Conservation (phyloP, 2,797 vertebrate species). For the Diplodus puntazzo region DNA sequence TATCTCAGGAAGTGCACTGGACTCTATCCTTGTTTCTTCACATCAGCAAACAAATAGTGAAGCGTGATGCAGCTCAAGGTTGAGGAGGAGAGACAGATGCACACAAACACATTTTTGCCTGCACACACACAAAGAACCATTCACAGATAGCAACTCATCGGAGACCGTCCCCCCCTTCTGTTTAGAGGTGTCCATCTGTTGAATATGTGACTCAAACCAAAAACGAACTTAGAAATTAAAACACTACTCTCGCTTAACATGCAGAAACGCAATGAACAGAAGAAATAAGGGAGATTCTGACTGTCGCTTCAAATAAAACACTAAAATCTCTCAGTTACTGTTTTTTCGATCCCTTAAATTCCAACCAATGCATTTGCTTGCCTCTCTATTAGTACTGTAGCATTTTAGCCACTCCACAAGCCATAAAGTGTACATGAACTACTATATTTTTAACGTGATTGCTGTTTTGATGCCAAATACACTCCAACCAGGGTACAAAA, state of each 20-base stretch:
- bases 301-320: not conserved
- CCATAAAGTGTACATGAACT: not conserved
- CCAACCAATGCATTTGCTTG: not conserved
- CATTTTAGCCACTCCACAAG: not conserved
- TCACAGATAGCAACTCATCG: constrained; percentile 9
- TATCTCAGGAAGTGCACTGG: constrained; percentile 19
- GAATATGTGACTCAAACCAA: constrained; percentile 30
- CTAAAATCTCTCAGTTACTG: not conserved
- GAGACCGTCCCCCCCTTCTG: constrained; percentile 19
- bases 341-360: not conserved
- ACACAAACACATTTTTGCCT: constrained; percentile 24
- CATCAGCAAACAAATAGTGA: constrained; percentile 43
- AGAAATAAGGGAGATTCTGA: not conserved
- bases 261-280: constrained; percentile 14
- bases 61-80: constrained; percentile 33
- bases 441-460: not conserved
- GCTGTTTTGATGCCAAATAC: not conserved
- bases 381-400: not conserved
- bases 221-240: constrained; percentile 18
- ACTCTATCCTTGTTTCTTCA: constrained; percentile 43
- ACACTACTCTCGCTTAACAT: constrained; percentile 6
- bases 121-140: not conserved
- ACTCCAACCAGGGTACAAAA: not conserved
- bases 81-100: constrained; percentile 24
- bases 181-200: constrained; percentile 56